A percentile compares a stretch with the other conserved stretches of the same genome.
These are phyloP conservation scores for Mantis religiosa DNA, from an alignment of 2,888 invertebrate species.

Conservation along the genomic window DNA sequence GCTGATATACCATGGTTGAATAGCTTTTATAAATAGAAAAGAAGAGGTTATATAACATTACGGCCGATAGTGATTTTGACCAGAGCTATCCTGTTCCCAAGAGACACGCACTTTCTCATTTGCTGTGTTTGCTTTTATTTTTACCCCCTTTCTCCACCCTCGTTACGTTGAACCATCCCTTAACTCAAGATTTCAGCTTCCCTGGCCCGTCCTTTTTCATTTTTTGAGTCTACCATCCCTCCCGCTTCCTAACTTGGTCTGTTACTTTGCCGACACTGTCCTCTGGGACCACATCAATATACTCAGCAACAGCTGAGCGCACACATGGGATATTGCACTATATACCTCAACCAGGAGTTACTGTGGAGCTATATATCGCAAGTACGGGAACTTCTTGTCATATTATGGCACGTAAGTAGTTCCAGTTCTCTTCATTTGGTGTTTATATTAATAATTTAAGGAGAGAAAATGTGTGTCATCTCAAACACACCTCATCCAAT, in stretches of 20 bases:
- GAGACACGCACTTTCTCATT: neutral
- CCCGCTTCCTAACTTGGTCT: neutral
- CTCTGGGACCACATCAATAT: neutral
- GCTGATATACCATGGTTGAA: no score
- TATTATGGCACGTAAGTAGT: no score
- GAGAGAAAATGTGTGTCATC: no score
- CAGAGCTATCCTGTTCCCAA: neutral
- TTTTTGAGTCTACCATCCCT: slow-evolving; percentile 6
- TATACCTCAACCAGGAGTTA: neutral
- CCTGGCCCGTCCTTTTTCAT: slow-evolving; percentile 12
- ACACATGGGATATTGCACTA: neutral
- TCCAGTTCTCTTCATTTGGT: no score
- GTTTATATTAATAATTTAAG: no score
- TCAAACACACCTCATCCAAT: no score
- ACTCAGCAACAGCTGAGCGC: neutral
- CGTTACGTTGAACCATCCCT: neutral
- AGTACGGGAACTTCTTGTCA: no score
- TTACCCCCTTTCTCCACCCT: neutral
- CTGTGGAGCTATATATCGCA: no score
- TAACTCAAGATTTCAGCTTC: slow-evolving; percentile 14
- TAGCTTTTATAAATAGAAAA: neutral
- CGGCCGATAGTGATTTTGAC: neutral
- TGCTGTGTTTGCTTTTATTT: neutral
- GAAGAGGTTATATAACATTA: neutral
- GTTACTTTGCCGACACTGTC: neutral